phyloP scores from a whole-genome alignment of 53 echinoderm and acorn worm genomes.

The Holothuria scabra region DNA sequence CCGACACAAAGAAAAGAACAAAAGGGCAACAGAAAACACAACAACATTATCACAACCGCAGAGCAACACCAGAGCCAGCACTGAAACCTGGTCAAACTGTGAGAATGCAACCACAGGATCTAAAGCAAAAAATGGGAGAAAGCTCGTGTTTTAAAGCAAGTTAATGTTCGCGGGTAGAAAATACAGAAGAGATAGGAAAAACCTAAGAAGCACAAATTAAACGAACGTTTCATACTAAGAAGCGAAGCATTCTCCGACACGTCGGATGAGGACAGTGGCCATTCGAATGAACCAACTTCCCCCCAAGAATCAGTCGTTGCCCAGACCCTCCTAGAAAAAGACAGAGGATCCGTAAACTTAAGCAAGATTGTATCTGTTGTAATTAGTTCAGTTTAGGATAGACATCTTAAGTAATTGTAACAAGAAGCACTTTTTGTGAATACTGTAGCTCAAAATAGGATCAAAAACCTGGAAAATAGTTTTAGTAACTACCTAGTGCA shows the following conservation, averaged over 20 bases:
- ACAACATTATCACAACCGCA: slow-evolving; percentile 40
- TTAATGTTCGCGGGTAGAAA: slow-evolving; percentile 51
- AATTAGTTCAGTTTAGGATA: not conserved
- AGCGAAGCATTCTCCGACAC: not conserved
- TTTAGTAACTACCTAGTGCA: not conserved
- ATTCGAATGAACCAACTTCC: not conserved
- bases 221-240: not conserved
- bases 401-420: not conserved
- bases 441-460: not conserved
- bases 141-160: slow-evolving; percentile 37
- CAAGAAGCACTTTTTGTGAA: not conserved
- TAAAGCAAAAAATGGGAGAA: not conserved
- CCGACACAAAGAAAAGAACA: slow-evolving; percentile 34
- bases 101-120: slow-evolving; percentile 9
- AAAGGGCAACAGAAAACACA: slow-evolving; percentile 10
- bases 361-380: slow-evolving; percentile 25
- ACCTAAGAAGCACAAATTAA: slow-evolving; percentile 41
- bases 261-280: not conserved
- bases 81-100: slow-evolving; percentile 26
- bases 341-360: slow-evolving; percentile 17
- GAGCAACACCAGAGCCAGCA: slow-evolving; percentile 6
- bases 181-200: slow-evolving; percentile 56
- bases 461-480: not conserved
- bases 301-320: not conserved
- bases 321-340: slow-evolving; percentile 15